phyloP scores from a whole-genome alignment of 2,113 vertebrate species.

The Penelope pileata region DNA sequence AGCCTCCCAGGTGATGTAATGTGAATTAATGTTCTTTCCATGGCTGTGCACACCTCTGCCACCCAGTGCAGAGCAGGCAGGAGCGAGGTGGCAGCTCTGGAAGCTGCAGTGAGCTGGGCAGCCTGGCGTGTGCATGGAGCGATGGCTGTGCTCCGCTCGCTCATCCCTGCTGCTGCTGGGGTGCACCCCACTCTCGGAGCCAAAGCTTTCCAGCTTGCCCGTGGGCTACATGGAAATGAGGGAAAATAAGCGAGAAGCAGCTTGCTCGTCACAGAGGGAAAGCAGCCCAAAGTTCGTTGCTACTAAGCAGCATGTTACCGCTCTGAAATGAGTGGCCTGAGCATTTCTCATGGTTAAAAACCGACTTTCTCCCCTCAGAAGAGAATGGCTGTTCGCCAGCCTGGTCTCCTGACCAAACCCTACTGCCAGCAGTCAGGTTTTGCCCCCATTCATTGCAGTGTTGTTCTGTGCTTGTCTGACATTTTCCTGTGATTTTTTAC shows the following conservation, averaged over 20 bases:
- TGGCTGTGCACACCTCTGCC: neutral
- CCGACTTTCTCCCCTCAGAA: neutral
- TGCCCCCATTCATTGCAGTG: neutral
- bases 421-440: neutral
- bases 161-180: slow-evolving; percentile 29
- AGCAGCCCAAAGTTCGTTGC: neutral
- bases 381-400: neutral
- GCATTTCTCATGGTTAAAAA: neutral
- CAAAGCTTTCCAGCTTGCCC: slow-evolving; percentile 17
- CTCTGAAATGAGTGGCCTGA: neutral
- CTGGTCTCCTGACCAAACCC: neutral
- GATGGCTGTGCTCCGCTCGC: fast-evolving
- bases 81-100: slow-evolving; percentile 5
- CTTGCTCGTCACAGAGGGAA: slow-evolving; percentile 28
- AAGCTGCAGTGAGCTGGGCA: neutral
- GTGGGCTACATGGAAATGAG: slow-evolving; percentile 10
- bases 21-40: slow-evolving; percentile 23
- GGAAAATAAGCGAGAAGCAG: slow-evolving; percentile 47
- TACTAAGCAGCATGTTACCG: neutral
- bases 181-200: neutral
- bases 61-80: neutral
- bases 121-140: neutral
- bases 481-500: neutral
- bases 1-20: slow-evolving; percentile 49
- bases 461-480: neutral